A percentile compares a stretch with the other conserved stretches of the same genome.
These are phyloP conservation scores for Bryconaethiops microstoma DNA, from an alignment of 2,797 vertebrate species.

Conservation along the genomic window DNA sequence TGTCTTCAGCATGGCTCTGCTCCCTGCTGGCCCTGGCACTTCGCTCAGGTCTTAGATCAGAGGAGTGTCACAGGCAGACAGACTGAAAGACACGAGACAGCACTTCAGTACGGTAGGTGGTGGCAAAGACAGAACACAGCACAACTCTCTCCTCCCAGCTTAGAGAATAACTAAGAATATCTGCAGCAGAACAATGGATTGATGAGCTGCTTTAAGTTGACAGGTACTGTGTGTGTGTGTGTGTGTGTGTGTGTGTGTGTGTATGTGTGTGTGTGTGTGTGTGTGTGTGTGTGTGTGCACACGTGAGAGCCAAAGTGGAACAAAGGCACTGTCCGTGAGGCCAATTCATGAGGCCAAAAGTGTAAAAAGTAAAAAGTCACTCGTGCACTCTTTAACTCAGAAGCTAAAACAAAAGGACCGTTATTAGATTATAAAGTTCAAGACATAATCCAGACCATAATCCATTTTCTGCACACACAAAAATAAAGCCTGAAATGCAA, in stretches of 20 bases:
- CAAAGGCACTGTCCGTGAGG: background rate
- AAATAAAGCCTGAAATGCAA: conserved; percentile 14
- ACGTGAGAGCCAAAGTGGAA: background rate
- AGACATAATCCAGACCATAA: background rate
- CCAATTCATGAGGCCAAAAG: conserved; percentile 16
- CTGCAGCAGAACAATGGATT: conserved; percentile 9
- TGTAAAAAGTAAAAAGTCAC: conserved; percentile 18
- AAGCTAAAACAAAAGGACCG: background rate
- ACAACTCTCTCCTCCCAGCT: conserved; percentile 37
- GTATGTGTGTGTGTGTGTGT: background rate
- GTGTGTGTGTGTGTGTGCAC: background rate
- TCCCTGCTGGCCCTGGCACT: conserved; percentile 38
- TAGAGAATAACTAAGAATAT: conserved; percentile 44
- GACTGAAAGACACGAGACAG: conserved; percentile 44
- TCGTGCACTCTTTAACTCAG: background rate
- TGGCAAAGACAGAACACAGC: conserved; percentile 46
- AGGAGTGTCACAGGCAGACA: conserved; percentile 44
- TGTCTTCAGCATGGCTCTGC: conserved; percentile 30
- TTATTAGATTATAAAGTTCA: background rate
- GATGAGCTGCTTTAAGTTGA: background rate
- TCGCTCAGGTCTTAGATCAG: conserved; percentile 52
- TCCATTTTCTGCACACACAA: background rate
- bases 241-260: background rate
- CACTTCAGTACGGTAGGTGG: conserved; percentile 36
- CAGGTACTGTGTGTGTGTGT: background rate